Evolutionary conservation across 2,113 vertebrate species (phyloP), one percentile per base, ranked within the genome.

Genomic region (Probosciger aterrimus): DNA sequence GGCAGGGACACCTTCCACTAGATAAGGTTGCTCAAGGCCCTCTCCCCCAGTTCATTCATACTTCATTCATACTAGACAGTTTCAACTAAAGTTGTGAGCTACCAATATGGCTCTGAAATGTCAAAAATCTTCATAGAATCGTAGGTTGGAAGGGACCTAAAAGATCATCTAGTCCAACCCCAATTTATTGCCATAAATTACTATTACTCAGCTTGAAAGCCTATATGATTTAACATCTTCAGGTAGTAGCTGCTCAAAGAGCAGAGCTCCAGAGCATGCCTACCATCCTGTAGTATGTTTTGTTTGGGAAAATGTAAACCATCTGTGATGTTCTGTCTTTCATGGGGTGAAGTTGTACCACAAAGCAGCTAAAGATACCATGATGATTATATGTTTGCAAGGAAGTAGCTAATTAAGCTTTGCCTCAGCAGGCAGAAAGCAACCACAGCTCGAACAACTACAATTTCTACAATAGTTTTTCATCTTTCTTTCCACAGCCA

Each of bases 321-420:
- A 95, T 89, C 83, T 92, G 82, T 70, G 70, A 87, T 80, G 35
- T 57, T 95, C 53, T 84, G 67, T 95, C 92, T 91, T 91, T 96
- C 55, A 63, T 49, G 76, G 87, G 95, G 82, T 95, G 69, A 97
- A 90, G 86, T 23, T 79, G 69, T 30, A 92, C 97, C 95, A 96
- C 96, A 96, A 59, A 82, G 35, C 43, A 89, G 88, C 97, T 98
- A 97, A 98, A 98, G 95, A 98, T 96, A 98, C 96, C 79, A 49
- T 62, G 12, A 35, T 88, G 88, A 98, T 95, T 97, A 81, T 25
- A 96, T 3, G 60, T 90, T 96, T 97, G 81, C 84, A 94, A 76
- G 57, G 77, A 96, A 95, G 83, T 35, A 80, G 79, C 68, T 77
- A 92, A 97, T 95, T 94, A 96, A 93, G 83, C 86, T 69, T 76